A percentile compares a stretch with the other conserved stretches of the same genome.
phyloP scores from a whole-genome alignment of 1,140 invertebrate species.

The Oncopeltus fasciatus region DNA sequence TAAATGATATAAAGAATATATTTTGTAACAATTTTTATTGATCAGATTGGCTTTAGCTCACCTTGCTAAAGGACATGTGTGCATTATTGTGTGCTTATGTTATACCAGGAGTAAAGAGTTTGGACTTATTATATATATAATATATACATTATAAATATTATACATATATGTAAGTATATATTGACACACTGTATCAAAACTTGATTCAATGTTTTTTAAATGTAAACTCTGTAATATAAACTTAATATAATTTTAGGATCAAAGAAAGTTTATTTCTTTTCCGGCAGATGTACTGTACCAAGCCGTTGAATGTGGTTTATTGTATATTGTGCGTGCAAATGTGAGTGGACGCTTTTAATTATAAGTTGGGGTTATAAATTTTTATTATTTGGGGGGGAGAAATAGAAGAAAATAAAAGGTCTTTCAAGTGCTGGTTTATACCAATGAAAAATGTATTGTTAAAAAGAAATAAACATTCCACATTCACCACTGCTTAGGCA shows the following conservation, averaged over 20 bases:
- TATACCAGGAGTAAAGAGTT: not conserved
- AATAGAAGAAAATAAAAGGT: slow-evolving; percentile 12
- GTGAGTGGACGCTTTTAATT: not conserved
- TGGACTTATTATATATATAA: slow-evolving; percentile 8
- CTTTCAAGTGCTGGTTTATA: slow-evolving; percentile 12
- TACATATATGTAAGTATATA: not conserved
- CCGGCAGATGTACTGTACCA: not conserved
- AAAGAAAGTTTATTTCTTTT: slow-evolving; percentile 5
- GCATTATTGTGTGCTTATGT: slow-evolving; percentile 2
- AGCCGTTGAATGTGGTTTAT: not conserved
- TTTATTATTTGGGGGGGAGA: not conserved
- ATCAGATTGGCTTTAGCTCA: not conserved
- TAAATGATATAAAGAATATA: slow-evolving; percentile 7
- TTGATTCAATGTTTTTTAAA: slow-evolving; percentile 15
- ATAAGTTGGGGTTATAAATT: not conserved
- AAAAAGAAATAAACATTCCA: not conserved
- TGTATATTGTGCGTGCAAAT: not conserved
- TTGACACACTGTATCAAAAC: not conserved
- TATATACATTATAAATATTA: not conserved
- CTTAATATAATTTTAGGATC: slow-evolving; percentile 8
- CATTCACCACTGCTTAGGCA: not conserved
- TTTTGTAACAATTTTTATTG: slow-evolving; percentile 4
- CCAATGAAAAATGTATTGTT: not conserved
- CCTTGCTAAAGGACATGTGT: not conserved
- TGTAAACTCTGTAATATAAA: slow-evolving; percentile 18